These are phyloP conservation scores for Melolontha melolontha DNA, from an alignment of 2,888 invertebrate genomes.

Conservation along the genomic window DNA sequence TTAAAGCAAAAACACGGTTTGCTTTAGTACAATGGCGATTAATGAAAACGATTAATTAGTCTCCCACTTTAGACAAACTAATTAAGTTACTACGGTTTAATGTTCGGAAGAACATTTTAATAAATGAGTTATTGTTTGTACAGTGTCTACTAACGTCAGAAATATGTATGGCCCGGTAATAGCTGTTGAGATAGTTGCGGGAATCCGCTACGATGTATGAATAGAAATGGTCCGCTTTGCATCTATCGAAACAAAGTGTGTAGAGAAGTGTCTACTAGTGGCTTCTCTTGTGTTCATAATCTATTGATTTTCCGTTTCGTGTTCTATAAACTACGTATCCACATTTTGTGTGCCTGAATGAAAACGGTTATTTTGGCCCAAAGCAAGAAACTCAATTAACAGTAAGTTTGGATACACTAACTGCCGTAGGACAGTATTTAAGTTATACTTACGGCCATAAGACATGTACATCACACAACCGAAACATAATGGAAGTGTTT, in stretches of 20 bases:
- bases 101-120: conserved; percentile 24
- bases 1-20: too few relatives aligned
- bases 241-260: conserved; percentile 1
- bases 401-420: conserved; percentile 6
- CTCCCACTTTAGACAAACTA: conserved; percentile 8
- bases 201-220: conserved; percentile 7
- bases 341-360: conserved; percentile 3
- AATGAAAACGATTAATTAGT: conserved; percentile 12
- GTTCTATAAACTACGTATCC: conserved; percentile 17
- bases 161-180: conserved; percentile 13
- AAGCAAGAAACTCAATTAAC: conserved; percentile 31
- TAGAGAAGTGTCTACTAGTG: conserved; percentile 1
- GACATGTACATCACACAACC: too few relatives aligned
- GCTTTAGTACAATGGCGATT: too few relatives aligned
- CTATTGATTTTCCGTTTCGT: conserved; percentile 36
- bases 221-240: conserved; percentile 27
- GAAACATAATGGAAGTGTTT: too few relatives aligned
- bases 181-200: conserved; percentile 24
- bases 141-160: conserved; percentile 3
- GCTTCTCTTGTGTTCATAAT: conserved; percentile 28
- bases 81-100: conserved; percentile 27
- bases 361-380: conserved; percentile 16
- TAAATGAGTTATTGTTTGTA: conserved; percentile 26
- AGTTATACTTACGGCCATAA: too few relatives aligned
- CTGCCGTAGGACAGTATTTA: conserved; percentile 6